These are phyloP conservation scores for Drosophila quinaria DNA, from an alignment of 2,888 invertebrate species.

Conservation along the genomic window DNA sequence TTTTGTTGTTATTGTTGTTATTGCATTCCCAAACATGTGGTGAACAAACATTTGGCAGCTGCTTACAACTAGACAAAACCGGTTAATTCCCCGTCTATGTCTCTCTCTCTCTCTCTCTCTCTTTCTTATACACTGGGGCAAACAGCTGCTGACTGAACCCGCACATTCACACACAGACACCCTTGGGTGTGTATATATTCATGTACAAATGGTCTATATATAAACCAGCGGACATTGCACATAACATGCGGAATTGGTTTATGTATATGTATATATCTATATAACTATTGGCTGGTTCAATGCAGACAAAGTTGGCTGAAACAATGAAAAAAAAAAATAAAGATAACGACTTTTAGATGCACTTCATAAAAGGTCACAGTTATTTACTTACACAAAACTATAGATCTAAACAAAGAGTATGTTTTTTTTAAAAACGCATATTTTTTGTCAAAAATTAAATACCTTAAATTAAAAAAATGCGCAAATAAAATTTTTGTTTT, in stretches of 20 bases:
- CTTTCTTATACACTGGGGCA: slow-evolving; percentile 15
- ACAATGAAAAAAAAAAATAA: slow-evolving; percentile 19
- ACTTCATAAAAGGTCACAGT: neutral
- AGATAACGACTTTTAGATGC: slow-evolving; percentile 6
- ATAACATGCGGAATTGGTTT: slow-evolving; percentile 36
- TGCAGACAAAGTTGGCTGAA: slow-evolving; percentile 57
- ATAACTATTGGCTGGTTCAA: slow-evolving; percentile 28
- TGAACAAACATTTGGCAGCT: slow-evolving; percentile 67
- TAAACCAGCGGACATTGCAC: slow-evolving; percentile 42
- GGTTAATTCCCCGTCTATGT: slow-evolving; percentile 33
- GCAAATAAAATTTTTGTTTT: too few species aligned
- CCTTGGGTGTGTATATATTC: slow-evolving; percentile 6
- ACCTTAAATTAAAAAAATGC: too few species aligned
- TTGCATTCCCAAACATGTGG: slow-evolving; percentile 58
- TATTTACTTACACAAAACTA: neutral
- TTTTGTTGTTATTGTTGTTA: slow-evolving; percentile 8
- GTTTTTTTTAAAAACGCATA: neutral
- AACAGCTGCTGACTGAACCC: slow-evolving; percentile 52
- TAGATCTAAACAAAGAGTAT: neutral
- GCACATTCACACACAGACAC: slow-evolving; percentile 19
- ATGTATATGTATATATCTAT: slow-evolving; percentile 14
- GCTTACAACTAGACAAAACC: slow-evolving; percentile 52
- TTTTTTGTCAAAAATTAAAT: neutral
- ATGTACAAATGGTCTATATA: slow-evolving; percentile 32
- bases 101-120: slow-evolving; percentile 19